Conservation (phyloP, 2,797 vertebrate genomes). For the Steatocranus sp. region DNA sequence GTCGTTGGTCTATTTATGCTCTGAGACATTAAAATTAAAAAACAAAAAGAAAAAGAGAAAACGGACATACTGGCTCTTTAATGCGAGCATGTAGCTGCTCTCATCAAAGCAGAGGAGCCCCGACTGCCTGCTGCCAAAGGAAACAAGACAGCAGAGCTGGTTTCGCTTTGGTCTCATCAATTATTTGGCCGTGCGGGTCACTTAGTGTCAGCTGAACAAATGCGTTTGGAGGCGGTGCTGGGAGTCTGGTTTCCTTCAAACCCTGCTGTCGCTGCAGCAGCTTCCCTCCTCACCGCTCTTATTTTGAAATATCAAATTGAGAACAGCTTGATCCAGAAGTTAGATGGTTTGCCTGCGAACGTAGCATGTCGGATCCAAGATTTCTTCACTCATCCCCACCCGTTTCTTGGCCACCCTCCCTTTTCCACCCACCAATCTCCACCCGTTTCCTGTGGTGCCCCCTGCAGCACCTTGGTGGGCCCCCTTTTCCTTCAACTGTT, state of each 20-base stretch:
- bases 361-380: not conserved
- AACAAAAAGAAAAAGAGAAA: not conserved
- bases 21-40: not conserved
- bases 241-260: slow-evolving; percentile 34
- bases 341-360: not conserved
- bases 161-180: slow-evolving; percentile 11
- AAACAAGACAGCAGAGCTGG: not conserved
- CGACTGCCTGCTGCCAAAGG: not conserved
- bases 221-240: not conserved
- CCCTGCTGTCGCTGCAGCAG: not conserved
- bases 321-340: not conserved
- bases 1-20: not conserved
- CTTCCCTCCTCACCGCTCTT: not conserved
- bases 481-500: slow-evolving; percentile 48
- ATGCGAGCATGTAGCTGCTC: not conserved
- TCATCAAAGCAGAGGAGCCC: not conserved
- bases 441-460: slow-evolving; percentile 45
- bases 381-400: not conserved
- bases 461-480: slow-evolving; percentile 32
- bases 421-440: not conserved
- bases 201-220: slow-evolving; percentile 20
- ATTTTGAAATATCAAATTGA: slow-evolving; percentile 3
- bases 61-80: not conserved
- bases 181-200: slow-evolving; percentile 19
- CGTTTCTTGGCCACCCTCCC: not conserved